Evolutionary conservation across 1,140 invertebrate species (phyloP).

Genomic region (Apis mellifera): DNA sequence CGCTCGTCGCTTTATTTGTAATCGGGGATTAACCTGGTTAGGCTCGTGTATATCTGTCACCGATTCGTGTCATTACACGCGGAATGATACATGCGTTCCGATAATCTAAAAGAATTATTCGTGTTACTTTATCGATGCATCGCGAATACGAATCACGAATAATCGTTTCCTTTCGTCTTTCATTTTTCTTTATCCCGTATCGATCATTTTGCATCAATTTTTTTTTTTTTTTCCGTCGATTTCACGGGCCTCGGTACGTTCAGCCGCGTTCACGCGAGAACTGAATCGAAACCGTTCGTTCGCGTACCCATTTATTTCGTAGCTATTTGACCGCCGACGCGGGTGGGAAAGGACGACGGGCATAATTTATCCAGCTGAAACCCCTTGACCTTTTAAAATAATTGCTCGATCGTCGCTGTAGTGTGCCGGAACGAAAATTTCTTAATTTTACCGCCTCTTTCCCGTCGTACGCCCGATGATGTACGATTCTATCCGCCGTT

Average conservation of each 20-base stretch:
- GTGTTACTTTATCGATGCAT: no score
- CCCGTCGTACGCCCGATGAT: constrained; percentile 42
- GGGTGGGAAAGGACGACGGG: constrained; percentile 50
- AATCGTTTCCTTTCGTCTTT: background rate
- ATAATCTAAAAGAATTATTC: no score
- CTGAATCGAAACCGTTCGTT: constrained; percentile 48
- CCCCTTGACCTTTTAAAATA: constrained; percentile 55
- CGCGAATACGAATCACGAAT: no score
- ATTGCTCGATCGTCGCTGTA: constrained; percentile 42
- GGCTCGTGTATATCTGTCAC: background rate
- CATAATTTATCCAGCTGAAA: constrained; percentile 46
- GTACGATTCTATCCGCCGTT: constrained; percentile 42
- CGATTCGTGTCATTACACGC: background rate
- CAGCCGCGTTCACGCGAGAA: constrained; percentile 9
- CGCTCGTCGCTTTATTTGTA: background rate
- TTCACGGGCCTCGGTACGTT: constrained; percentile 1
- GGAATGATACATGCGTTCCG: no score
- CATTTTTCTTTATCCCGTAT: rapidly evolving
- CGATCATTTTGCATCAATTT: no score
- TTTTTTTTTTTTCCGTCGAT: no score
- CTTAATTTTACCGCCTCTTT: constrained; percentile 53
- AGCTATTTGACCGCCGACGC: constrained; percentile 51
- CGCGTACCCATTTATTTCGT: constrained; percentile 48
- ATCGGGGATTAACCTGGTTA: background rate
- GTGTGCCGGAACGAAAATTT: constrained; percentile 46